Base-by-base conservation (phyloP, 1,140 invertebrate genomes). In the Zaprionus lachaisei region DNA sequence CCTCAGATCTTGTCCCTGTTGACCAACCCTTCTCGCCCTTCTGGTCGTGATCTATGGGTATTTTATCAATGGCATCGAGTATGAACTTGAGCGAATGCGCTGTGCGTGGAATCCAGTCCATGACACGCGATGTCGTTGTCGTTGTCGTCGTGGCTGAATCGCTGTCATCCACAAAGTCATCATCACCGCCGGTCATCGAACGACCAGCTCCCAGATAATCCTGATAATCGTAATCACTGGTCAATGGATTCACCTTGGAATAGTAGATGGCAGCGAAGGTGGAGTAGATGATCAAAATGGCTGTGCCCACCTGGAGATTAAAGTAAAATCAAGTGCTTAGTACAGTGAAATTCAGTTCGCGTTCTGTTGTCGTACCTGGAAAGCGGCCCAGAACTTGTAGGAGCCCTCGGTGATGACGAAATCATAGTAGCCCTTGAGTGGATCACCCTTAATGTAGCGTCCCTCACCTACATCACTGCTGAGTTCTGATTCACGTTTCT, bases 371-470 rank as follows among this genome's bases (percentile, higher is more conserved):
- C 91, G 7, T 93, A 96, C 96, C 94, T 97, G 96, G 93, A 97
- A 97, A 11, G 94, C 96, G 14, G 96, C 96, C 96, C 96, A 97
- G 85, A 97, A 97, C 91, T 97, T 97, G 92, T 97, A 97, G 17
- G 96, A 97, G 0, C 96, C 96, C 86, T 97, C 96, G 73, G 96
- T 97, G 76, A 97, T 96, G 49, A 97, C 94, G 90, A 97, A 97
- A 92, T 97, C 96, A 83, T 97, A 97, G 91, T 97, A 97, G 0
- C 95, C 95, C 14, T 94, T 94, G 94, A 96, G 96, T 12, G 96
- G 95, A 86, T 97, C 96, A 14, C 90, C 83, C 83, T 94, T 94
- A 28, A 93, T 93, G 9, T 93, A 93, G 22, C 92, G 80, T 9
- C 89, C 92, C 58, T 92, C 92, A 11, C 80, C 86, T 28, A 91